A percentile compares a stretch with the other conserved stretches of the same genome.
phyloP scores from a whole-genome alignment of 2,888 invertebrate species.

The Orthosia gracilis region DNA sequence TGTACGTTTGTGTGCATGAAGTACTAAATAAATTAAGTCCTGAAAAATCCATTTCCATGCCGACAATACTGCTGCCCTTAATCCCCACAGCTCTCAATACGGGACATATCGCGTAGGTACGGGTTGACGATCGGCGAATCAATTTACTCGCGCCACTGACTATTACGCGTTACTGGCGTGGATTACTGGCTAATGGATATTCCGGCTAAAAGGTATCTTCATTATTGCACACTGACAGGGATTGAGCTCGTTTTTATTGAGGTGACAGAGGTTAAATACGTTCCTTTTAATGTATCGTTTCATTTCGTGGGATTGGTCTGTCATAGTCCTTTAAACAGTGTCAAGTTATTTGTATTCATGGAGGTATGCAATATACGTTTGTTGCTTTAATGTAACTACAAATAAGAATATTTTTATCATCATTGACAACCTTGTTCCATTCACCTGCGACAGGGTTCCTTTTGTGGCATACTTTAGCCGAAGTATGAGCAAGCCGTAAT shows the following conservation, averaged over 20 bases:
- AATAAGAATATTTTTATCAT: no score
- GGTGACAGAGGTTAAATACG: neutral
- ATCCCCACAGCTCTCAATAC: neutral
- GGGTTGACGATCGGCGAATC: slow-evolving; percentile 25
- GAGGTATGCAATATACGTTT: no score
- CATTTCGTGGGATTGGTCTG: neutral
- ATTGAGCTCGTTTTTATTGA: neutral
- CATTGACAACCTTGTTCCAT: no score
- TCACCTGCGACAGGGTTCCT: no score
- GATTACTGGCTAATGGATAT: slow-evolving; percentile 38
- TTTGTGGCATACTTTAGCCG: no score
- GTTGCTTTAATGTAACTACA: no score
- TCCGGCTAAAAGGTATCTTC: slow-evolving; percentile 29
- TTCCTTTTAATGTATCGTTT: neutral
- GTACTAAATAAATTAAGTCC: neutral
- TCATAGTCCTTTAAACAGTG: no score
- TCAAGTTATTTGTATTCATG: no score
- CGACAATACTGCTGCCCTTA: neutral
- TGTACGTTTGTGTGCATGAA: no score
- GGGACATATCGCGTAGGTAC: neutral
- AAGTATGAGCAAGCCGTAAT: no score
- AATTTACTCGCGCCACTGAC: slow-evolving; percentile 24
- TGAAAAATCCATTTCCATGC: neutral
- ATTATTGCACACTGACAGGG: slow-evolving; percentile 20
- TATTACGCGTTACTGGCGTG: slow-evolving; percentile 29